Percentiles rank a stretch among this genome's conserved stretches.
Evolutionary conservation across 2,797 vertebrate genomes (phyloP).

Genomic region (Valencia hispanica): DNA sequence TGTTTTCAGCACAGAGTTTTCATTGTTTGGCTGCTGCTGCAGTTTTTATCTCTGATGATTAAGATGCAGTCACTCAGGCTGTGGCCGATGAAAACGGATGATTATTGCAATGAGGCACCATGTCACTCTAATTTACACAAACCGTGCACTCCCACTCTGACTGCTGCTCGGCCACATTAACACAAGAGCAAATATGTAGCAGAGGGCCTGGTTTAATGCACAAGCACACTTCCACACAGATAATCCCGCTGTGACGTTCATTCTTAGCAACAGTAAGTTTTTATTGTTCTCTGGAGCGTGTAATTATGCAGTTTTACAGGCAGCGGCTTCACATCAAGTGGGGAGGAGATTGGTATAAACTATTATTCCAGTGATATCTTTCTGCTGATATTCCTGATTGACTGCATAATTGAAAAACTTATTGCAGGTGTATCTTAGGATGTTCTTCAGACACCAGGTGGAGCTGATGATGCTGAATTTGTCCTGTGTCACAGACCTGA

Average conservation of each 20-base stretch:
- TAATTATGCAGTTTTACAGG: slow-evolving; percentile 53
- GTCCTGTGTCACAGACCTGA: slow-evolving; percentile 16
- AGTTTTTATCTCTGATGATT: slow-evolving; percentile 40
- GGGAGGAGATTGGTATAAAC: slow-evolving; percentile 23
- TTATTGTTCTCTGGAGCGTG: slow-evolving; percentile 46
- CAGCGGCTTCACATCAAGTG: slow-evolving; percentile 14
- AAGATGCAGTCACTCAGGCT: slow-evolving; percentile 30
- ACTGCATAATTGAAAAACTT: background rate
- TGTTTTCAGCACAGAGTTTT: slow-evolving; percentile 23
- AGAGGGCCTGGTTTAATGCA: slow-evolving; percentile 61
- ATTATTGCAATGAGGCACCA: slow-evolving; percentile 71
- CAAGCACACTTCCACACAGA: slow-evolving; percentile 62
- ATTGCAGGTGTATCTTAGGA: background rate
- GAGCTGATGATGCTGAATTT: slow-evolving; percentile 33
- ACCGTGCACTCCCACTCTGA: slow-evolving; percentile 51
- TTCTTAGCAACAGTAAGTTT: slow-evolving; percentile 47
- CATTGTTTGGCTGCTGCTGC: slow-evolving; percentile 31
- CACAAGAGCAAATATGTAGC: slow-evolving; percentile 44
- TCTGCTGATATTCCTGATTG: slow-evolving; percentile 16
- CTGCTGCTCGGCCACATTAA: slow-evolving; percentile 67
- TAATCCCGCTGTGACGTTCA: slow-evolving; percentile 56
- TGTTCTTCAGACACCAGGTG: background rate
- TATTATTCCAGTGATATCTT: slow-evolving; percentile 7
- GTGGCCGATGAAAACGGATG: slow-evolving; percentile 62
- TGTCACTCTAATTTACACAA: slow-evolving; percentile 76